Conservation (phyloP, 2,113 vertebrate species). For the Trochalopteron elliotii region DNA sequence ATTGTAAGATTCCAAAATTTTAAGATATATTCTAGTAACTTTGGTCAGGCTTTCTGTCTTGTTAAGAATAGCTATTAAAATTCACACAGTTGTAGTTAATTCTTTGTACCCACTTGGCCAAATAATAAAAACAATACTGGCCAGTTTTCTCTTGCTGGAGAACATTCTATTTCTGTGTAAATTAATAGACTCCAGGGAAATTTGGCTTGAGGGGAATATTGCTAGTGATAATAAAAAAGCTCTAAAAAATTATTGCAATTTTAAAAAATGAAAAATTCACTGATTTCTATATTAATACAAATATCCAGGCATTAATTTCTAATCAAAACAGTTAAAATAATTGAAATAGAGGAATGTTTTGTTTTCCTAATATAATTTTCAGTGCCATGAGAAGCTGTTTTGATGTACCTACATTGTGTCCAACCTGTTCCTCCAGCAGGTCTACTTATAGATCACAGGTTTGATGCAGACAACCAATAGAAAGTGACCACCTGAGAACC, state of each 20-base stretch:
- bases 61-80: background rate
- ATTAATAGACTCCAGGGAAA: background rate
- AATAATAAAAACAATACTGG: background rate
- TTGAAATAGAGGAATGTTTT: background rate
- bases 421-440: background rate
- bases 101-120: background rate
- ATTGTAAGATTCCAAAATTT: background rate
- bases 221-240: background rate
- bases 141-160: background rate
- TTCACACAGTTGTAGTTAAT: background rate
- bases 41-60: background rate
- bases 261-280: background rate
- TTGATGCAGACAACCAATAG: background rate
- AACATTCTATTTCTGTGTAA: background rate
- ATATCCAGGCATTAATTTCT: background rate
- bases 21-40: background rate
- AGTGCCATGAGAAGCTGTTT: background rate
- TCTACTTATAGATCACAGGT: background rate
- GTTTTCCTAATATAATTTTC: background rate
- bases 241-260: background rate
- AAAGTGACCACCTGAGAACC: background rate
- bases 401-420: background rate
- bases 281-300: background rate
- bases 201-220: background rate
- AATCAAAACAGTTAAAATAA: background rate